Evolutionary conservation across 1,140 invertebrate genomes (phyloP), one percentile per base, ranked within the genome.

Genomic region (Drosophila melanica): DNA sequence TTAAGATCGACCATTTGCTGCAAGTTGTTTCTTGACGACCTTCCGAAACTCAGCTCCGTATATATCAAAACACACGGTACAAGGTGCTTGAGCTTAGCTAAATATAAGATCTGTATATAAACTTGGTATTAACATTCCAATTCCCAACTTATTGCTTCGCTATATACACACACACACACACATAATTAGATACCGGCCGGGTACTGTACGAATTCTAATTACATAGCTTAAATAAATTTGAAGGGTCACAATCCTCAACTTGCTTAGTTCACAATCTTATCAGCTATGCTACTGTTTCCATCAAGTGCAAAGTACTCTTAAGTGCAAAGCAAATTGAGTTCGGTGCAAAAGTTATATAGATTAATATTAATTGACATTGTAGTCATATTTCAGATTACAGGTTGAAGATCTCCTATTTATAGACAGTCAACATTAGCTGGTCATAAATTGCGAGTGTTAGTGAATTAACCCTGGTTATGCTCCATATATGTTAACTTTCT

Each of bases 221-320:
- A 89, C 55, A 66, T 48, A 59, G 18, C 69, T 47, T 3, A 81
- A 81, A 42, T 70, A 35, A 55, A 54, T 23, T 30, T 65, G n/a
- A 35, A 57, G 44, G 53, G 18, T 14, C 47, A 62, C 70, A 76
- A 81, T 67, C 51, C 54, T 10, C 35, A 51, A 62, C 33, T 51
- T 69, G 59, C 48, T 54, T 69, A 66, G 45, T 47, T n/a, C 53
- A 33, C 70, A 66, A 86, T 86, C 81, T 86, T 76, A 86, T 86
- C 81, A 81, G 54, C 54, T 60, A 72, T 59, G 50, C 57, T 60
- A 64, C 60, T 45, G 76, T 58, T 39, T 68, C 35, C 23, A 33
- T 23, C 18, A 16, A 45, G 80, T 74, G 66, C 81, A 85, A 85
- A 81, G 81, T 86, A 75, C 81, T 51, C 18, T 42, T 23, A 59